Base-by-base conservation (phyloP, 2,888 invertebrate genomes). In the Cephus spinipes region DNA sequence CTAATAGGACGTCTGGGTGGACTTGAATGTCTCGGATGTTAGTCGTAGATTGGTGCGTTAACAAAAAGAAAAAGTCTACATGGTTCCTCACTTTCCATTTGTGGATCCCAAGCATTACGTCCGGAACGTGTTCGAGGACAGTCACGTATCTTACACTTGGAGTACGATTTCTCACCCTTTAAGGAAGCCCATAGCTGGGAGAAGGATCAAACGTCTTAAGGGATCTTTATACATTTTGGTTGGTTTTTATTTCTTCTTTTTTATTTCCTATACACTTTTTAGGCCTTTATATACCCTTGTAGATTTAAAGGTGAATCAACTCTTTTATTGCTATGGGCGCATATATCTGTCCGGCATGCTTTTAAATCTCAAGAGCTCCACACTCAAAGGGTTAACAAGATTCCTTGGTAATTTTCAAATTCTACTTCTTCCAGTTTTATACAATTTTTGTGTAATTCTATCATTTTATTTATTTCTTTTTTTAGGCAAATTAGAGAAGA, bases 31-130 rank as follows among this genome's bases (percentile, higher is more conserved):
- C 9, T 55, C 9, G 23, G 23, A 23, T 55, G 55, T 23, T 55
- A 23, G 23, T 55, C 55, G 55, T 23, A 9, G 55, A 23, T 23
- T 55, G 55, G 55, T 55, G 55, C 23, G 23, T 55, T 55, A 23
- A 55, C 23, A 9, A 55, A 75, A 79, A 35, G 74, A 74, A 76
- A 76, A 75, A 77, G 77, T 73, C 78, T 80, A 84, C 84, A 83
- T 68, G 82, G 80, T 83, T 85, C 83, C 79, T 79, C 82, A 79
- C 80, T 83, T 83, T 80, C 76, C 68, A 68, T 71, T 80, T 73
- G 68, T 69, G 68, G 34, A 74, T 79, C 81, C 79, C 81, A 83
- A 83, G 82, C 80, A 83, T 77, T 71, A 35, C 0, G 55, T 55
- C 9, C 55, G 9, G 55, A 55, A 55, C 55, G 55, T 55, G 55